A percentile compares a stretch with the other conserved stretches of the same genome.
phyloP scores from a whole-genome alignment of 1,140 invertebrate species.

The Plodia interpunctella region DNA sequence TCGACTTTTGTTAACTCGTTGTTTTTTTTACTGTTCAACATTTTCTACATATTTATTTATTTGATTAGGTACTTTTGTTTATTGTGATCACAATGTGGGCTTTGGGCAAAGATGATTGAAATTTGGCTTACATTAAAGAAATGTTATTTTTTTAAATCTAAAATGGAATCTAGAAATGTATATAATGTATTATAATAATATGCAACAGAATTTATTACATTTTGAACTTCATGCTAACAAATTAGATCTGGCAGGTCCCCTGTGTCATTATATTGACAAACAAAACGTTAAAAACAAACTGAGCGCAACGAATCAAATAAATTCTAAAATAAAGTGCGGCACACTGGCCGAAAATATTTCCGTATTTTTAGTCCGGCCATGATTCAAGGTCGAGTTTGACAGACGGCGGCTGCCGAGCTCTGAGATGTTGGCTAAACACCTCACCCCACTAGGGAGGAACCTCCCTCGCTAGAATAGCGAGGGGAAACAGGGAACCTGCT shows the following conservation, averaged over 20 bases:
- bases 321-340: conserved; percentile 32
- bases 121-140: too few relatives aligned
- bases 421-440: conserved; percentile 56
- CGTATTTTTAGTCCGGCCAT: conserved; percentile 66
- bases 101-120: too few relatives aligned
- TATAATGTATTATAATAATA: too few relatives aligned
- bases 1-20: too few relatives aligned
- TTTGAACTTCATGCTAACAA: not conserved
- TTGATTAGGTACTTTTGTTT: too few relatives aligned
- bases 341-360: conserved; percentile 63
- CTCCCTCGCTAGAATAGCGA: conserved; percentile 20
- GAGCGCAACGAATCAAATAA: conserved; percentile 30
- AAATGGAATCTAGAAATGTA: too few relatives aligned
- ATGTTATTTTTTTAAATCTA: too few relatives aligned
- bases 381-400: conserved; percentile 64
- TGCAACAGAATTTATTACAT: not conserved
- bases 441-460: conserved; percentile 25
- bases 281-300: conserved; percentile 25
- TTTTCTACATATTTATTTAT: too few relatives aligned
- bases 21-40: too few relatives aligned
- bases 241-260: conserved; percentile 17
- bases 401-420: conserved; percentile 50
- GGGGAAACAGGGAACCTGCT: conserved; percentile 25
- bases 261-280: conserved; percentile 12
- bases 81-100: too few relatives aligned